Evolutionary conservation across 2,113 vertebrate species (phyloP).

Genomic region (Tragelaphus imberbis): DNA sequence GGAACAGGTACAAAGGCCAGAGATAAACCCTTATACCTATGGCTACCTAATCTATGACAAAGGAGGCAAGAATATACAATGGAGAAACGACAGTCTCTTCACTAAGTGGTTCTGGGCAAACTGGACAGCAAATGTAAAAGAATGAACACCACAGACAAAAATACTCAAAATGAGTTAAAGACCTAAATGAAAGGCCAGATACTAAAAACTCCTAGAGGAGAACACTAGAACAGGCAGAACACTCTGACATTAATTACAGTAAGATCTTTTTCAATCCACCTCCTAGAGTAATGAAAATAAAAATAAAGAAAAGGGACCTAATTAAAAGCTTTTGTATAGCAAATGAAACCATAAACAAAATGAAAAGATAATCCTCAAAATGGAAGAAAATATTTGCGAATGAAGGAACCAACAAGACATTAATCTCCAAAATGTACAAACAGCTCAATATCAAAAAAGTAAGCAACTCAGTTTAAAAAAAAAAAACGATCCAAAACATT

Average conservation of each 20-base stretch:
- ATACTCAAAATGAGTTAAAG: not conserved
- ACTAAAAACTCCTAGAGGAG: not conserved
- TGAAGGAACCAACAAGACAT: not conserved
- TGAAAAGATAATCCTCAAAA: not conserved
- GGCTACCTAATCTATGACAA: not conserved
- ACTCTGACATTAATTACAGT: not conserved
- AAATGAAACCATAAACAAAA: not conserved
- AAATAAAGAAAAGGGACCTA: not conserved
- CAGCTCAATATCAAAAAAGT: not conserved
- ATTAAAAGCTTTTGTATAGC: not conserved
- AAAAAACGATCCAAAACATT: not conserved
- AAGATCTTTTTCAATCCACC: not conserved
- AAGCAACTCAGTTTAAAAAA: not conserved
- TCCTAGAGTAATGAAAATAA: not conserved
- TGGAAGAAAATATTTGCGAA: not conserved
- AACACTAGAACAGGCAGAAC: not conserved
- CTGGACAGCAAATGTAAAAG: not conserved
- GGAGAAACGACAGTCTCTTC: not conserved
- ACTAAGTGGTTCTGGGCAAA: not conserved
- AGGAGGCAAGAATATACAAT: not conserved
- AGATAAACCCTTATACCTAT: not conserved
- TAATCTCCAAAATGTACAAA: not conserved
- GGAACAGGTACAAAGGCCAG: not conserved
- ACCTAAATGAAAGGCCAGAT: not conserved
- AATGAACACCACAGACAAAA: not conserved